Evolutionary conservation across 2,888 invertebrate genomes (phyloP).

Genomic region (Leistus spinibarbis): DNA sequence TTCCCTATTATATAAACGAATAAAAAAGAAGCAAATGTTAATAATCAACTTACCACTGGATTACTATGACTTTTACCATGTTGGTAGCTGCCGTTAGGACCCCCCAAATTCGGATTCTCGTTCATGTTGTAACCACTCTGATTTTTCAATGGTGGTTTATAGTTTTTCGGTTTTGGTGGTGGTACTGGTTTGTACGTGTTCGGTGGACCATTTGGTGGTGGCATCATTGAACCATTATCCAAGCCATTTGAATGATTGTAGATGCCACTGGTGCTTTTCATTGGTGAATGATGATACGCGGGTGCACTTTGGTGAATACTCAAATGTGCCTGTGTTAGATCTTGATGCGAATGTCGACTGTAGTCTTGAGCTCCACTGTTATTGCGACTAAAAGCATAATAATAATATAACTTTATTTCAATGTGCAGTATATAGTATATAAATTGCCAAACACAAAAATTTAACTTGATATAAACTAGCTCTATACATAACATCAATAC

Average conservation of each 20-base stretch:
- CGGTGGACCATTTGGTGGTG: conserved; percentile 44
- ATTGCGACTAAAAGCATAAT: conserved; percentile 43
- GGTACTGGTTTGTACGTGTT: conserved; percentile 83
- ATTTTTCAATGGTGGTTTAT: conserved; percentile 69
- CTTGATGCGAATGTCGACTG: conserved; percentile 54
- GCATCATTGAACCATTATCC: conserved; percentile 53
- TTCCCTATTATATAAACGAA: not conserved
- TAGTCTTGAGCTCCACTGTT: conserved; percentile 49
- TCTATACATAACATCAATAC: no score
- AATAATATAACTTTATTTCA: no score
- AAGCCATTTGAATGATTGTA: conserved; percentile 48
- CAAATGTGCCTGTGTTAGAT: conserved; percentile 54
- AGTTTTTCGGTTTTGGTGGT: conserved; percentile 92
- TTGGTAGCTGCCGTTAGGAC: conserved; percentile 52
- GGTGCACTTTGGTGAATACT: conserved; percentile 53
- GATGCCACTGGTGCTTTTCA: conserved; percentile 45
- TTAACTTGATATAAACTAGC: no score
- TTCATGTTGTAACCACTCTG: conserved; percentile 16
- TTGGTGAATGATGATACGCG: conserved; percentile 52
- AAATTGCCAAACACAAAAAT: not conserved
- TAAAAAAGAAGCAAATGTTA: no score
- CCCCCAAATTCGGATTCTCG: conserved; percentile 47
- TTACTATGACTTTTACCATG: conserved; percentile 58
- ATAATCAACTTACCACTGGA: conserved; percentile 53
- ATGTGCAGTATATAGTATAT: conserved; percentile 11